A percentile compares a stretch with the other conserved stretches of the same genome.
phyloP scores from a whole-genome alignment of 2,113 vertebrate genomes.

The Tetrax tetrax region DNA sequence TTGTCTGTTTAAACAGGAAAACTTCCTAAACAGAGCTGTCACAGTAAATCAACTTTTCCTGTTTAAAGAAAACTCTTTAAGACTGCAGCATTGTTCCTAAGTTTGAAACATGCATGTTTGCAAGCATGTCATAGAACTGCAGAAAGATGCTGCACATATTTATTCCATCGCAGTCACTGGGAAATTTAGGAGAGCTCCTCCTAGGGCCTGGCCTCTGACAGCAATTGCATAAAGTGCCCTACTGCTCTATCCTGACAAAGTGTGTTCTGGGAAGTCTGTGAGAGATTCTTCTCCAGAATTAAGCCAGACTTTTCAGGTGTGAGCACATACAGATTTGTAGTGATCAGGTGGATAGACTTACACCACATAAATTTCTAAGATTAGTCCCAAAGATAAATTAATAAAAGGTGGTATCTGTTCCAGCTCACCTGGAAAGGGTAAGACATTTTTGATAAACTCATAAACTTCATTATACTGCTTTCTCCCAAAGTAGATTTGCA shows the following conservation, averaged over 20 bases:
- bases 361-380: neutral
- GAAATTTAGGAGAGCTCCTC: neutral
- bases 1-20: neutral
- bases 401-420: neutral
- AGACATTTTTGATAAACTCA: neutral
- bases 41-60: neutral
- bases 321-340: neutral
- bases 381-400: neutral
- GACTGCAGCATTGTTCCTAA: neutral
- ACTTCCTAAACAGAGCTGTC: neutral
- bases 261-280: neutral
- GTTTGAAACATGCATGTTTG: neutral
- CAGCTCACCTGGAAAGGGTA: neutral
- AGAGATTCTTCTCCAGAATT: neutral
- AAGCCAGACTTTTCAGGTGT: neutral
- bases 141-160: neutral
- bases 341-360: too few relatives aligned
- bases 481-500: neutral
- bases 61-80: neutral
- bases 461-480: neutral
- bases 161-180: accelerated
- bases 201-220: neutral
- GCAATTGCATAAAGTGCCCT: neutral
- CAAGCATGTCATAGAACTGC: neutral
- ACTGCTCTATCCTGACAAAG: neutral